Percentiles rank a stretch among this genome's conserved stretches.
These are phyloP conservation scores for Branchinecta lindahli DNA, from an alignment of 1,140 invertebrate genomes.

Conservation along the genomic window DNA sequence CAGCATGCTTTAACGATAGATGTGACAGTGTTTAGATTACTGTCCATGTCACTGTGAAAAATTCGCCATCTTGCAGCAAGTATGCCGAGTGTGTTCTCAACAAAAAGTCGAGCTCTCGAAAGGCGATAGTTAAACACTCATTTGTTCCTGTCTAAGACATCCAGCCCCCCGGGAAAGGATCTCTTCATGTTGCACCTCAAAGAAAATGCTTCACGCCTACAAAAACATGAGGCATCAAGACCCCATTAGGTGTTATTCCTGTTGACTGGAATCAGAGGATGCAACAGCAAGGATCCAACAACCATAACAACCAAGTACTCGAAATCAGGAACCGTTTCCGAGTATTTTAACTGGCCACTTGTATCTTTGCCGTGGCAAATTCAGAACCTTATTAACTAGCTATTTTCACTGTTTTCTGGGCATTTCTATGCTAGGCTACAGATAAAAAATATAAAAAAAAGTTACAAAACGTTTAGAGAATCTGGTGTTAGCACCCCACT, in stretches of 20 bases:
- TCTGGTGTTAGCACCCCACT: too few relatives aligned
- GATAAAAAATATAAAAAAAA: too few relatives aligned
- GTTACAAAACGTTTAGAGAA: too few relatives aligned
- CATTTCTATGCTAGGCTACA: too few relatives aligned
- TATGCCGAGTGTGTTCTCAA: constrained; percentile 28
- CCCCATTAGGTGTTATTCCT: neutral
- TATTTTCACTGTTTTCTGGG: too few relatives aligned
- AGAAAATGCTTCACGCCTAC: constrained; percentile 20
- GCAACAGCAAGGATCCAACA: too few relatives aligned
- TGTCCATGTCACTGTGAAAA: constrained; percentile 15
- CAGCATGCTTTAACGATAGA: constrained; percentile 12
- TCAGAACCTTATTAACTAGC: too few relatives aligned
- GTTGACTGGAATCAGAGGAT: too few relatives aligned
- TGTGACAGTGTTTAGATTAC: neutral
- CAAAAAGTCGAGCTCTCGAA: constrained; percentile 24
- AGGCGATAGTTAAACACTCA: constrained; percentile 29
- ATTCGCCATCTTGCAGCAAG: constrained; percentile 21
- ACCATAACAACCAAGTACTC: too few relatives aligned
- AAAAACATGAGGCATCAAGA: constrained; percentile 22
- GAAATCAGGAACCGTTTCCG: too few relatives aligned
- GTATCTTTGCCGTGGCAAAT: too few relatives aligned
- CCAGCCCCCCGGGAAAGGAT: constrained; percentile 6
- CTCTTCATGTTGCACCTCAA: neutral
- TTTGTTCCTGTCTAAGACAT: constrained; percentile 17
- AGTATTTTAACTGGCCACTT: too few relatives aligned